These are phyloP conservation scores for Drosophila differens DNA, from an alignment of 2,888 invertebrate species.

Conservation along the genomic window DNA sequence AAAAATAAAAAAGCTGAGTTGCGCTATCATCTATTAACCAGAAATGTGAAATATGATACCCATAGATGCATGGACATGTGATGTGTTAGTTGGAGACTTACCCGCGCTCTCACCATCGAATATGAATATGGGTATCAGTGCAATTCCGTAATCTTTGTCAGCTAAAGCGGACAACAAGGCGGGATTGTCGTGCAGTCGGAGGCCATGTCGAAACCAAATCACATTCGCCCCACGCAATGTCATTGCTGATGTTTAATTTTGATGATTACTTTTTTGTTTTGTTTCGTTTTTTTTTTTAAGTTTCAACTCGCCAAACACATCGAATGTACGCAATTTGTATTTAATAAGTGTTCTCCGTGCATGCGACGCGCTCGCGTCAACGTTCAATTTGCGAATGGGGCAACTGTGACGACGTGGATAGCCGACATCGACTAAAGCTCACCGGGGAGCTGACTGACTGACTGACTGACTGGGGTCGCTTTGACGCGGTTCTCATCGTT, in stretches of 20 bases:
- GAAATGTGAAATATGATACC: background rate
- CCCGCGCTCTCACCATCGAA: conserved; percentile 92
- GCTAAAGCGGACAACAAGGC: conserved; percentile 87
- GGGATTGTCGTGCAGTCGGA: conserved; percentile 90
- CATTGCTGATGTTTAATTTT: conserved; percentile 22
- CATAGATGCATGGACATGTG: background rate
- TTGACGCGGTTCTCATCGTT: conserved; percentile 45
- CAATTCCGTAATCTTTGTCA: conserved; percentile 73
- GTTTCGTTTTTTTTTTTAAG: background rate
- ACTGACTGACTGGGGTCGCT: conserved; percentile 26
- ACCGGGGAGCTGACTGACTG: conserved; percentile 3
- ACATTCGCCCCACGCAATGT: conserved; percentile 84
- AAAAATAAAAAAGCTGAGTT: conserved; percentile 10
- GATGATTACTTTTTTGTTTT: background rate
- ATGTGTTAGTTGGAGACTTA: conserved; percentile 76
- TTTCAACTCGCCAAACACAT: background rate
- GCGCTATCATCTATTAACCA: conserved; percentile 12
- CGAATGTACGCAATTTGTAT: background rate
- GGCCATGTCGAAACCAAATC: conserved; percentile 90
- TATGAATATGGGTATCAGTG: conserved; percentile 89
- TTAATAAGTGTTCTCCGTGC: conserved; percentile 13
- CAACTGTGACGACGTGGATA: conserved; percentile 25
- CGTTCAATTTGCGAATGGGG: conserved; percentile 59
- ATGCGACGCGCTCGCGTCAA: conserved; percentile 54
- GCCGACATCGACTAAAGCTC: conserved; percentile 33